Base-by-base conservation (phyloP, 2,888 invertebrate species). In the Marronus borbonicus region DNA sequence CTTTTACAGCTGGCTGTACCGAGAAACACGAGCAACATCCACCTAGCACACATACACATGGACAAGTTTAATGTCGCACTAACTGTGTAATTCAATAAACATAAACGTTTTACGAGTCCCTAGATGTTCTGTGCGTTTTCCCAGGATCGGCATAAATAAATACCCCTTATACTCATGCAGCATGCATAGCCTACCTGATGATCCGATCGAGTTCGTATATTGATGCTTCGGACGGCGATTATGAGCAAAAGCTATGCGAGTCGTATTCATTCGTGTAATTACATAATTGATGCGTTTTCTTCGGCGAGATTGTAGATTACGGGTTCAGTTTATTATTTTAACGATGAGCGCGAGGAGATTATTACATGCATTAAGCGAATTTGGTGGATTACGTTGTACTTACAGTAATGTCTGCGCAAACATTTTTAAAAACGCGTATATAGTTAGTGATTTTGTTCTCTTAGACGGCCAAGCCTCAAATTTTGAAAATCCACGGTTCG, bases 41-140 rank as follows among this genome's bases (percentile, higher is more conserved):
- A 66, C 65, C 28, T 50, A 24, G 24, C n/a, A 52, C 50, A 52
- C 65, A 39, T 24, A 39, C 14, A 68, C 36, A 50, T 39, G 50
- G 49, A 72, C 84, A 84, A 84, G 85, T 83, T 85, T 84, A 85
- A 86, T 85, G 86, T 88, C 84, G 88, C 89, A 84, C 83, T 85
- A 86, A 87, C 86, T 84, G 86, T 84, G 85, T 86, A 86, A 86
- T 86, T 87, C 87, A 87, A 87, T 87, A 87, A 88, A 87, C 86
- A 86, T 86, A 86, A 86, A 86, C 85, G 84, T 83, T 86, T 87
- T 88, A 87, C 85, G 85, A 81, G 81, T 84, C 84, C 82, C 80
- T 60, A 39, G 72, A 74, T 60, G 60, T 74, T 70, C 28, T 36
- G 72, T 74, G 72, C 72, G 60, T 74, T 74, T 86, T 85, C 83